A percentile compares a stretch with the other conserved stretches of the same genome.
Conservation (phyloP, 2,888 invertebrate genomes). For the Seira sanloemensis region DNA sequence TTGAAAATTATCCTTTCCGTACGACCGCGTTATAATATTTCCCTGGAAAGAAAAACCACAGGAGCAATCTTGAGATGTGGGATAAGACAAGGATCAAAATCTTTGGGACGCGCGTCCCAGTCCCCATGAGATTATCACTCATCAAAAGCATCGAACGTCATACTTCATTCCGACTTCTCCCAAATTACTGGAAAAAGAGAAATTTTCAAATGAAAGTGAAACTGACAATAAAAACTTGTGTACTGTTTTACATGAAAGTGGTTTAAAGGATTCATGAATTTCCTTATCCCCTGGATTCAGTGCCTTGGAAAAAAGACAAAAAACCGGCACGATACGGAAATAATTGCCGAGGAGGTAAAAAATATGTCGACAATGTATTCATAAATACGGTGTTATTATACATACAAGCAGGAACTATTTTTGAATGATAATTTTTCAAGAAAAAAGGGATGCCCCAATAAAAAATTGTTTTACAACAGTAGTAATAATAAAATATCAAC, state of each 20-base stretch:
- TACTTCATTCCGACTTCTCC: no score
- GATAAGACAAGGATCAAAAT: constrained; percentile 23
- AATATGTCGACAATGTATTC: constrained; percentile 6
- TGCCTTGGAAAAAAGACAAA: no score
- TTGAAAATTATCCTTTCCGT: background rate
- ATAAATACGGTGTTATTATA: background rate
- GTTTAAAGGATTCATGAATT: background rate
- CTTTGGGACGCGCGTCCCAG: constrained; percentile 13
- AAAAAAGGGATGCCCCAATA: constrained; percentile 5
- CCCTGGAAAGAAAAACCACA: constrained; percentile 1
- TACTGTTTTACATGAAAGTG: background rate
- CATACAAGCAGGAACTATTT: background rate
- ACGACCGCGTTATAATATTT: background rate
- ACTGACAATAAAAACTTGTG: constrained; percentile 57
- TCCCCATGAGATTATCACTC: constrained; percentile 2
- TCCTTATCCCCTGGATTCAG: background rate
- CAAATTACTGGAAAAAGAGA: constrained; percentile 16
- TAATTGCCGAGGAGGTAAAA: constrained; percentile 30
- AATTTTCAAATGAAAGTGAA: constrained; percentile 53
- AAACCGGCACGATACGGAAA: constrained; percentile 20
- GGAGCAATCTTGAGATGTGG: constrained; percentile 33
- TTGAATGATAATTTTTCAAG: background rate
- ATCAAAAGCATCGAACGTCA: background rate
- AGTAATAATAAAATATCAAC: constrained; percentile 38
- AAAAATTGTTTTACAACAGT: constrained; percentile 26